Conservation (phyloP, 2,888 invertebrate species). For the Oeneis ivallda region DNA sequence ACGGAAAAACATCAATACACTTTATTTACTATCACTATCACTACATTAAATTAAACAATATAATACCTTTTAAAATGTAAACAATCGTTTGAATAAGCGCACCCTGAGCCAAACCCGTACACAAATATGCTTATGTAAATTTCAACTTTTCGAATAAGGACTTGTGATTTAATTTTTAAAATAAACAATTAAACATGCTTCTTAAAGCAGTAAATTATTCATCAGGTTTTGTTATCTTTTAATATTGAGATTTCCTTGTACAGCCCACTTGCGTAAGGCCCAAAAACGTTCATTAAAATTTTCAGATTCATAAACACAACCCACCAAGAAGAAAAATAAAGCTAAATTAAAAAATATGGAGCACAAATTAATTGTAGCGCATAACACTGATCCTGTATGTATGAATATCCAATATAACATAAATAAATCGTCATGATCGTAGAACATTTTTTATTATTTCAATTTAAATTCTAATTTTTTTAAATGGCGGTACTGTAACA, state of each 20-base stretch:
- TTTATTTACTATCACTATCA: too few relatives aligned
- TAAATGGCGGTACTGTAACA: too few relatives aligned
- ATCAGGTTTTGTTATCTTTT: slow-evolving; percentile 17
- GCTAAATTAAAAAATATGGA: background rate
- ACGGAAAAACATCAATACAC: too few relatives aligned
- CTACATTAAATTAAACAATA: too few relatives aligned
- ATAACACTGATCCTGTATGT: too few relatives aligned
- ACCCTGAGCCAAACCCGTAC: slow-evolving; percentile 38
- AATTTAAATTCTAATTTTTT: too few relatives aligned
- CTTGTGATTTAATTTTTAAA: slow-evolving; percentile 18
- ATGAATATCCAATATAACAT: too few relatives aligned
- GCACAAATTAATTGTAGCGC: too few relatives aligned
- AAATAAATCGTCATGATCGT: too few relatives aligned
- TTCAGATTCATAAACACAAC: background rate
- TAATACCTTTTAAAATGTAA: background rate
- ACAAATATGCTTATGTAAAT: slow-evolving; percentile 39
- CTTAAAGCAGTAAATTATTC: slow-evolving; percentile 2
- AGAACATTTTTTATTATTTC: too few relatives aligned
- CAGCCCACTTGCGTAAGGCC: background rate
- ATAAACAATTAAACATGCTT: slow-evolving; percentile 12
- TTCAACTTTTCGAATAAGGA: slow-evolving; percentile 7
- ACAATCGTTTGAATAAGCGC: slow-evolving; percentile 26
- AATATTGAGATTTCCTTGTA: slow-evolving; percentile 6
- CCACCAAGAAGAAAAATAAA: background rate
- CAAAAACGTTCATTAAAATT: slow-evolving; percentile 12